Percentiles rank a stretch among this genome's conserved stretches.
These are phyloP conservation scores for Hormiphora californensis DNA, from an alignment of 37 sponge, comb jelly and placozoan genomes.

Conservation along the genomic window DNA sequence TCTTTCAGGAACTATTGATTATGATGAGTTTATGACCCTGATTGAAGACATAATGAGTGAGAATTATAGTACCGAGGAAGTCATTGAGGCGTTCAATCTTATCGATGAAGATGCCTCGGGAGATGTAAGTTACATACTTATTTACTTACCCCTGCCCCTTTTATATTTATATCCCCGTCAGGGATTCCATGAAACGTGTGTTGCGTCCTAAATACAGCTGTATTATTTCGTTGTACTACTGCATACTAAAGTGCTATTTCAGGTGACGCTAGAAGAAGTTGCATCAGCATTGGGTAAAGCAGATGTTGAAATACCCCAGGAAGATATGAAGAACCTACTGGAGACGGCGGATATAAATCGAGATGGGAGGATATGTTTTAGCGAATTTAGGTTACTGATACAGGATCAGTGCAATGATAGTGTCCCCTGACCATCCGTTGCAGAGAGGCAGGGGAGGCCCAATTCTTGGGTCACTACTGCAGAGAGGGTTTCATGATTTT, in stretches of 20 bases:
- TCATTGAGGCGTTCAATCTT: not conserved
- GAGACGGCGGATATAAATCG: not conserved
- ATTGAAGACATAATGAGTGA: not conserved
- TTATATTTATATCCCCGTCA: too few relatives aligned
- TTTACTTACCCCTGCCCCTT: too few relatives aligned
- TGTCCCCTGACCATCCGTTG: too few relatives aligned
- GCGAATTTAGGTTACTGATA: not conserved
- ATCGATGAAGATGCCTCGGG: not conserved
- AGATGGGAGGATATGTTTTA: not conserved
- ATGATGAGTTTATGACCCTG: not conserved
- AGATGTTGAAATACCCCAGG: not conserved
- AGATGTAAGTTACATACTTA: not conserved
- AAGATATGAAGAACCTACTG: not conserved
- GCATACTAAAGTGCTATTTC: too few relatives aligned
- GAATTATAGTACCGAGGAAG: not conserved
- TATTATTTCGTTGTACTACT: too few relatives aligned
- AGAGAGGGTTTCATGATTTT: too few relatives aligned
- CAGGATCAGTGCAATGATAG: too few relatives aligned
- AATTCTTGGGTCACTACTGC: too few relatives aligned
- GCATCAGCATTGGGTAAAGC: not conserved
- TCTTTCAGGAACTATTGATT: not conserved
- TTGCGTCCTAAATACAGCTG: too few relatives aligned
- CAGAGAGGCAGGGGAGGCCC: too few relatives aligned
- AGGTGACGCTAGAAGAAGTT: not conserved
- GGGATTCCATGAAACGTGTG: too few relatives aligned